Conservation (phyloP, 2,113 vertebrate genomes). For the Gobiocypris rarus region DNA sequence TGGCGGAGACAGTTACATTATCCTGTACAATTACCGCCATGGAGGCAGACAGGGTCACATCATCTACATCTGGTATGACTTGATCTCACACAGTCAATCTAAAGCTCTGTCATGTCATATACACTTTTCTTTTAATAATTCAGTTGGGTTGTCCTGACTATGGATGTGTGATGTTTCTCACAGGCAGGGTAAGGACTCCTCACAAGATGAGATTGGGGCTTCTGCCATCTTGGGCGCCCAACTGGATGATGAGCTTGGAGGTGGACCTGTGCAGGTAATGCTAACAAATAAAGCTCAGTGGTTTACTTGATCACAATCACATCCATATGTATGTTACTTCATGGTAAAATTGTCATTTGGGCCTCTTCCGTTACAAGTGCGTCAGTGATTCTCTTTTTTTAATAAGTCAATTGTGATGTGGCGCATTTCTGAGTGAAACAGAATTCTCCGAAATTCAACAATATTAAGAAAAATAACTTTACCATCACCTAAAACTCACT, state of each 20-base stretch:
- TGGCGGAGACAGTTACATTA: slow-evolving; percentile 96
- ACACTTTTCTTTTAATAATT: neutral
- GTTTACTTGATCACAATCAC: neutral
- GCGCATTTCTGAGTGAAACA: neutral
- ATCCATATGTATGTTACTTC: neutral
- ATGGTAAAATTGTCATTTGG: neutral
- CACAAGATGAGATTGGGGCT: slow-evolving; percentile 87
- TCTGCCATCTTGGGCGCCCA: slow-evolving; percentile 87
- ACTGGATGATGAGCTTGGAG: slow-evolving; percentile 93
- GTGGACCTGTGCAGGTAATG: slow-evolving; percentile 90
- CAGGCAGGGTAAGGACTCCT: slow-evolving; percentile 92
- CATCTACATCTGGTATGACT: slow-evolving; percentile 94
- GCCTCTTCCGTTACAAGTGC: neutral
- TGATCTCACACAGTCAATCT: neutral
- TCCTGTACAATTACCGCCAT: slow-evolving; percentile 88
- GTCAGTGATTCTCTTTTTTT: neutral
- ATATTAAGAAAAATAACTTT: neutral
- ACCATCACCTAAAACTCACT: neutral
- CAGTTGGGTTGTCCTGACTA: neutral
- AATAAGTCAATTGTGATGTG: neutral
- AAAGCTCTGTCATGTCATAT: neutral
- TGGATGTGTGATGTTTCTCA: slow-evolving; percentile 15
- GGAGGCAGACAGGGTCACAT: slow-evolving; percentile 87
- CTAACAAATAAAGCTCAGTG: neutral
- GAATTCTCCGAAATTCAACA: no score